Evolutionary conservation across 1,140 invertebrate species (phyloP).

Genomic region (Lepidurus apus): DNA sequence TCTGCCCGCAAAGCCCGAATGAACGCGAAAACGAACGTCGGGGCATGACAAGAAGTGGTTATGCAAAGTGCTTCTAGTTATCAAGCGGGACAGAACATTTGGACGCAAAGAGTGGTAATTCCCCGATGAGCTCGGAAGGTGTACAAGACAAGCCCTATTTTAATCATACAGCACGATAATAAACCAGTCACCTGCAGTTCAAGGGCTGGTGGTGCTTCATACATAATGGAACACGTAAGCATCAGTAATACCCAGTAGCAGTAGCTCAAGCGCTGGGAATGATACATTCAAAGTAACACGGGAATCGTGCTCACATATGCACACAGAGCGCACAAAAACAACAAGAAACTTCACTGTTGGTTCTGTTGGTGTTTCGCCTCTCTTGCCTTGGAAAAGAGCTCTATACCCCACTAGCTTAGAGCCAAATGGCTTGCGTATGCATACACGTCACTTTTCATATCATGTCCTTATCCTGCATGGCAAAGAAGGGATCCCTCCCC

Average conservation of each 20-base stretch:
- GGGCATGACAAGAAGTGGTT: conserved; percentile 14
- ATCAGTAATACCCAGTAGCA: conserved; percentile 3
- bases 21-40: background rate
- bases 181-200: conserved; percentile 21
- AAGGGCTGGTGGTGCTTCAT: background rate
- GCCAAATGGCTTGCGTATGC: background rate
- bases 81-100: background rate
- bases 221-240: conserved; percentile 21
- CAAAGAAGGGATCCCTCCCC: background rate
- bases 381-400: background rate
- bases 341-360: background rate
- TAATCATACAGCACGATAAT: conserved; percentile 22
- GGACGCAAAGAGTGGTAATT: conserved; percentile 4
- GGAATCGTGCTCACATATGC: background rate
- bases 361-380: background rate
- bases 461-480: background rate
- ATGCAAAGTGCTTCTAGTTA: conserved; percentile 1
- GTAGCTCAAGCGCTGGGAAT: conserved; percentile 17
- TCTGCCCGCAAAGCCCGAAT: background rate
- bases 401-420: background rate
- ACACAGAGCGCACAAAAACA: background rate
- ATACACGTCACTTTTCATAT: conserved; percentile 10
- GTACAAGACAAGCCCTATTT: conserved; percentile 21
- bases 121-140: conserved; percentile 18
- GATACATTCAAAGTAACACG: conserved; percentile 9